Evolutionary conservation across 2,797 vertebrate genomes (phyloP), one percentile per base, ranked within the genome.

Genomic region (Xerus rutilus): DNA sequence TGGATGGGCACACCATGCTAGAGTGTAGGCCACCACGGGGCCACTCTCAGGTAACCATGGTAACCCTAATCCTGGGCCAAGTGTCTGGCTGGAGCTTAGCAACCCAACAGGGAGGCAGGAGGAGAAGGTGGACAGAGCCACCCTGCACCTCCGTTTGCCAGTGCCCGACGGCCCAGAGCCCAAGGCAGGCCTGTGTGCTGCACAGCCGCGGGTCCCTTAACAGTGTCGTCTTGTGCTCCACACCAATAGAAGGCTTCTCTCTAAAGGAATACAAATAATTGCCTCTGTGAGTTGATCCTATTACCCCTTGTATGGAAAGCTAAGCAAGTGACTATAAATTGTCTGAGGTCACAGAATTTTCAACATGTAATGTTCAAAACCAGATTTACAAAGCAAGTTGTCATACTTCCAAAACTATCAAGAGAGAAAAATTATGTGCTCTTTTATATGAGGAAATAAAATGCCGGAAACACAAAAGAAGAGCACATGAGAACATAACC

Each of bases 21-120:
- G 83, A 76, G 79, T 91, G 49, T 20, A 57, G 76, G 76, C 76
- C 62, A 78, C 72, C 35, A 9, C 28, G 64, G 72, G 86, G 79
- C 43, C 35, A 18, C 74, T 94, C 83, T 96, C 70, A 62, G 86
- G 95, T 96, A 96, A 93, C 97, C 87, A 96, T 84, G 86, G 93
- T 18, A 94, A 93, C 96, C 11, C 45, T 85, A 89, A 91, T 94
- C 93, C 72, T 3, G 73, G 69, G 72, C 94, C 93, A 90, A 89
- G 43, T n/a, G 39, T 82, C 70, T 92, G 76, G 89, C 67, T 79
- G 86, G 86, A 87, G 81, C 70, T 87, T 87, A 91, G 87, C 96
- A 92, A 94, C 65, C 79, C 72, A n/a, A 65, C 39, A 20, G 10
- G 0, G 74, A 76, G 69, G 67, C 28, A 62, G 65, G 25, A 72